Evolutionary conservation across 2,113 vertebrate species (phyloP).

Genomic region (Ptilorrhoa leucosticta): DNA sequence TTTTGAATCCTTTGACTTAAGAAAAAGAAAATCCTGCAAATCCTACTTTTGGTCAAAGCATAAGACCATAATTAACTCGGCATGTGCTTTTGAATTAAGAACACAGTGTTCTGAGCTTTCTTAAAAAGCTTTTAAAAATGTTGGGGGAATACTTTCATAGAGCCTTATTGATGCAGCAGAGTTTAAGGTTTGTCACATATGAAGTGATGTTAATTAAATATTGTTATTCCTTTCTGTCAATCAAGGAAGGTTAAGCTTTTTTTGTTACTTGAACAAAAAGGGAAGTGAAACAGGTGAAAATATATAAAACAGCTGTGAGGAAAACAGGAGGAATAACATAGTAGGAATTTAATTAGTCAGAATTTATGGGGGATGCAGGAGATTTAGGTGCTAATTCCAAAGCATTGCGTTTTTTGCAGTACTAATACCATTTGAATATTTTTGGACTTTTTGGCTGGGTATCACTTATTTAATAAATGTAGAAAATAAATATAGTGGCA

Average conservation of each 20-base stretch:
- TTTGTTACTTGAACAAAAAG: slow-evolving; percentile 30
- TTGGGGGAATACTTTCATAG: slow-evolving; percentile 38
- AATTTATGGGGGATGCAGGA: slow-evolving; percentile 9
- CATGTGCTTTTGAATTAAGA: slow-evolving; percentile 73
- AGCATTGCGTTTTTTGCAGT: slow-evolving; percentile 2
- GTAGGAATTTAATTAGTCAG: slow-evolving; percentile 35
- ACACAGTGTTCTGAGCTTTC: slow-evolving; percentile 68
- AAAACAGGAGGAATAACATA: slow-evolving; percentile 30
- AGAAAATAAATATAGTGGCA: background rate
- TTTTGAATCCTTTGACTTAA: slow-evolving; percentile 69
- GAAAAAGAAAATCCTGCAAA: slow-evolving; percentile 65
- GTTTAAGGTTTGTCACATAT: slow-evolving; percentile 72
- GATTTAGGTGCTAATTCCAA: slow-evolving; percentile 35
- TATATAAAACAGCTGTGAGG: slow-evolving; percentile 37
- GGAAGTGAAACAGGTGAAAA: slow-evolving; percentile 39
- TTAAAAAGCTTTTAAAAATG: slow-evolving; percentile 64
- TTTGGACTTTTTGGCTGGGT: background rate
- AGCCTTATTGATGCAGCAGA: slow-evolving; percentile 63
- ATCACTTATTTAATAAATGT: background rate
- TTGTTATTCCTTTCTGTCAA: slow-evolving; percentile 53
- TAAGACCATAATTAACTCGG: slow-evolving; percentile 78
- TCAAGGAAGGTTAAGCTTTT: slow-evolving; percentile 53
- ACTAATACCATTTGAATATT: background rate
- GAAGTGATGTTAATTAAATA: slow-evolving; percentile 68
- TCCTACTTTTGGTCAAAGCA: slow-evolving; percentile 67